Base-by-base conservation (phyloP, 2,888 invertebrate species). In the Archips crataeganus region DNA sequence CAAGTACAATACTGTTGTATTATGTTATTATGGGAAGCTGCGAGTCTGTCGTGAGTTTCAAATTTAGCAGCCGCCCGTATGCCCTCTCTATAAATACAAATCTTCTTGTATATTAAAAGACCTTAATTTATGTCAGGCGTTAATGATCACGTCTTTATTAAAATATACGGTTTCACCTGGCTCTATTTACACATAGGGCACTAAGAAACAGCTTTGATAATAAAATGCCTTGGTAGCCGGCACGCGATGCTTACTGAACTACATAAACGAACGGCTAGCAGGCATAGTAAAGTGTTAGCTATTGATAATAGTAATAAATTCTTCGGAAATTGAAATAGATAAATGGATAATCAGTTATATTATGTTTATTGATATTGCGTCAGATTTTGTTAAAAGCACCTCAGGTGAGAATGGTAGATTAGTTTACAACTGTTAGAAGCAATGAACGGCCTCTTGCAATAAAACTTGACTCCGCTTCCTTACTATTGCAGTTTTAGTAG, bases 81-180 rank as follows among this genome's bases (percentile, higher is more conserved):
- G 1, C 8, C 8, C 15, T 51, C 15, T 15, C 15, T 51, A 51
- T 51, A 47, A 57, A 61, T 69, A 39, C 60, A 45, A 49, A 49
- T 69, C 36, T 47, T 57, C 49, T 15, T 60, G 64, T 34, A 42
- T 42, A 34, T 39, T 45, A 49, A 69, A 61, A 54, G 45, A n/a
- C 60, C 60, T 70, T 65, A 70, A 70, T 74, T 39, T 60, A 64
- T 51, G 11, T 49, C 23, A 74, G 67, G 70, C 60, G 51, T 69
- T 64, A 70, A 74, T 74, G 74, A 70, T 74, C 65, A 60, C 64
- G 61, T 70, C 69, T 74, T 70, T 74, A 74, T 74, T 74, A 70
- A 74, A 74, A 74, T 74, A 70, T 74, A 74, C 74, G 74, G 65
- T 74, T 74, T 74, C 74, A 74, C 70, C 54, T 65, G 65, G 49